Evolutionary conservation across 1,140 invertebrate species (phyloP).

Genomic region (Micrasema minimum): DNA sequence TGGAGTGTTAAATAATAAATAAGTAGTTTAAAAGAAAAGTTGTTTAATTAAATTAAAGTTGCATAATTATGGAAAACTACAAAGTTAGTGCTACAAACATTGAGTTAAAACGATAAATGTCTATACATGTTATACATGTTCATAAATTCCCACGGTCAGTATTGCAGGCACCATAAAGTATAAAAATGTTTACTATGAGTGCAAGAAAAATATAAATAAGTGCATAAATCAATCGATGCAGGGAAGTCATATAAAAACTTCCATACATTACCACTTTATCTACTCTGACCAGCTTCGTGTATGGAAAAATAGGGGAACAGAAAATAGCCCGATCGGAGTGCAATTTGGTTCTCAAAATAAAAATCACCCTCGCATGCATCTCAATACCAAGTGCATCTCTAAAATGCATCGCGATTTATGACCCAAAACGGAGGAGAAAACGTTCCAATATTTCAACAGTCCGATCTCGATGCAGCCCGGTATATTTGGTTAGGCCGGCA

Average conservation of each 20-base stretch:
- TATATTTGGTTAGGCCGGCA: constrained; percentile 18
- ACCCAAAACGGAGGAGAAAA: constrained; percentile 12
- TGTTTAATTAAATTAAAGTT: no score
- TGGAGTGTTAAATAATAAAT: no score
- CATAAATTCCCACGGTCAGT: no score
- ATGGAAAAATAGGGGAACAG: not conserved
- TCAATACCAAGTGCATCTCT: constrained; percentile 31
- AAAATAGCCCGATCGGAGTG: constrained; percentile 7
- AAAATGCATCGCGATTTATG: constrained; percentile 31
- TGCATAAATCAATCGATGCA: not conserved
- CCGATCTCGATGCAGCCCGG: constrained; percentile 11
- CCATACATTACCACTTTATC: constrained; percentile 16
- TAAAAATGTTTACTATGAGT: no score
- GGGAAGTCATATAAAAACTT: not conserved
- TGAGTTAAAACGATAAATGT: no score
- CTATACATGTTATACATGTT: no score
- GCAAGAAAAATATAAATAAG: no score
- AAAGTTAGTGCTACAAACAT: no score
- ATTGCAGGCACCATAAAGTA: no score
- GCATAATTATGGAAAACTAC: no score
- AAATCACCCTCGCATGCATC: constrained; percentile 27
- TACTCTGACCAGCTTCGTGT: not conserved
- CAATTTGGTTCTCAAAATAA: constrained; percentile 25
- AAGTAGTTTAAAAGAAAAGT: no score
- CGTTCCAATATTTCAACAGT: constrained; percentile 16